Conservation (phyloP, 2,113 vertebrate species). For the Climacteris rufus region DNA sequence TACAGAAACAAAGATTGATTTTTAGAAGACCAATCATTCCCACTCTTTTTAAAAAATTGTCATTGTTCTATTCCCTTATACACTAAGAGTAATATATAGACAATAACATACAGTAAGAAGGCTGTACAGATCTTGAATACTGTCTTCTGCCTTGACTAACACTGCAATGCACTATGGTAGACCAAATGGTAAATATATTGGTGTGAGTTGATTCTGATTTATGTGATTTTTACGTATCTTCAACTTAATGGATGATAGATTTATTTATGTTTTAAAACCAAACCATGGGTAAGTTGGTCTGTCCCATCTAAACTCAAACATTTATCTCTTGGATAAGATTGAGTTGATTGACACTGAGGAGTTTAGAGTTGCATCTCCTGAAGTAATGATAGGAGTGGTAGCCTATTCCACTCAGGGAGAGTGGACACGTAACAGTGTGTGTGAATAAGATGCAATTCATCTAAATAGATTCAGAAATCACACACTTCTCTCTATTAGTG, state of each 20-base stretch:
- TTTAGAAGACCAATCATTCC: not conserved
- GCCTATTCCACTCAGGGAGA: not conserved
- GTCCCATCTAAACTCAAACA: not conserved
- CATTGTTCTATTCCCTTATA: not conserved
- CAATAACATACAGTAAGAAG: not conserved
- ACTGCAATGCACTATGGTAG: not conserved
- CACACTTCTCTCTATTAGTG: not conserved
- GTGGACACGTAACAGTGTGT: not conserved
- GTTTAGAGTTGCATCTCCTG: not conserved
- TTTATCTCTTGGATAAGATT: not conserved
- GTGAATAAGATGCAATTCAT: not conserved
- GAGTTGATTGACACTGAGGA: not conserved
- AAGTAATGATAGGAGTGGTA: not conserved
- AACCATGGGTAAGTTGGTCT: not conserved
- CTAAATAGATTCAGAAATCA: not conserved
- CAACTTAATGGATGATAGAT: not conserved
- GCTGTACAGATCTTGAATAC: not conserved
- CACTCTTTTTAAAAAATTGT: not conserved
- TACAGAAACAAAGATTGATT: not conserved
- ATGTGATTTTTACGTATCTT: not conserved
- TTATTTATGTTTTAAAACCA: not conserved
- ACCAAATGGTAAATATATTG: not conserved
- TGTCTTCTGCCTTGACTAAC: not conserved
- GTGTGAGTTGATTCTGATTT: not conserved
- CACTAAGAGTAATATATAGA: not conserved